phyloP scores from a whole-genome alignment of 2,888 invertebrate species.

The Gandaritis pyraliata region DNA sequence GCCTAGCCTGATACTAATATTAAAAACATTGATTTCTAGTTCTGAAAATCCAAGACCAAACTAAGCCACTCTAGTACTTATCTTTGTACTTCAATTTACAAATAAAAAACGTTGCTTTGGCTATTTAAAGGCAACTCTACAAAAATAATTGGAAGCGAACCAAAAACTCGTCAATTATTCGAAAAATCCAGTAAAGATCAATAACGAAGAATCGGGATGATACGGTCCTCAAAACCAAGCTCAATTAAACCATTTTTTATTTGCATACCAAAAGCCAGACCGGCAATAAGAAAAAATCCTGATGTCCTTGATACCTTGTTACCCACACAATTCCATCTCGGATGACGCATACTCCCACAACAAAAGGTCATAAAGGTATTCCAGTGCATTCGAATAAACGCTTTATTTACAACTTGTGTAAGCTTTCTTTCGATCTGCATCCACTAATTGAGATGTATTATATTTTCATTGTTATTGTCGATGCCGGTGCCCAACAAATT shows the following conservation, averaged over 20 bases:
- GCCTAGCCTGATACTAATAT: too few species aligned
- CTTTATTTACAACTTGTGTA: conserved; percentile 34
- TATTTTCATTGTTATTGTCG: conserved; percentile 51
- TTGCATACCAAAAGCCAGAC: conserved; percentile 65
- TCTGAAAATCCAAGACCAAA: too few species aligned
- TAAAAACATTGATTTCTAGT: too few species aligned
- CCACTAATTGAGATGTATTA: conserved; percentile 57
- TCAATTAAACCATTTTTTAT: conserved; percentile 62
- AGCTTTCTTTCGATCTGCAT: conserved; percentile 41
- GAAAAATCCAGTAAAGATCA: conserved; percentile 22
- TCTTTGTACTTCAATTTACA: neutral
- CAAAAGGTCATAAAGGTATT: conserved; percentile 43
- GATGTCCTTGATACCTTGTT: conserved; percentile 74
- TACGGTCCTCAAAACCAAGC: conserved; percentile 42
- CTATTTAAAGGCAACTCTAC: too few species aligned
- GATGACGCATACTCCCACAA: conserved; percentile 62
- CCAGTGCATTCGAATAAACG: conserved; percentile 27
- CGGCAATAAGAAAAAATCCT: conserved; percentile 59
- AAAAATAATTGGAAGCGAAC: conserved; percentile 6
- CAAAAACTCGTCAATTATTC: conserved; percentile 30
- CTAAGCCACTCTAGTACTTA: neutral
- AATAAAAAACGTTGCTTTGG: conserved; percentile 1
- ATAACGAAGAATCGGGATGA: conserved; percentile 27
- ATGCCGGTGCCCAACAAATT: conserved; percentile 46
- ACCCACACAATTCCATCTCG: conserved; percentile 68